These are phyloP conservation scores for Leucophenga varia DNA, from an alignment of 1,140 invertebrate genomes.

Conservation along the genomic window DNA sequence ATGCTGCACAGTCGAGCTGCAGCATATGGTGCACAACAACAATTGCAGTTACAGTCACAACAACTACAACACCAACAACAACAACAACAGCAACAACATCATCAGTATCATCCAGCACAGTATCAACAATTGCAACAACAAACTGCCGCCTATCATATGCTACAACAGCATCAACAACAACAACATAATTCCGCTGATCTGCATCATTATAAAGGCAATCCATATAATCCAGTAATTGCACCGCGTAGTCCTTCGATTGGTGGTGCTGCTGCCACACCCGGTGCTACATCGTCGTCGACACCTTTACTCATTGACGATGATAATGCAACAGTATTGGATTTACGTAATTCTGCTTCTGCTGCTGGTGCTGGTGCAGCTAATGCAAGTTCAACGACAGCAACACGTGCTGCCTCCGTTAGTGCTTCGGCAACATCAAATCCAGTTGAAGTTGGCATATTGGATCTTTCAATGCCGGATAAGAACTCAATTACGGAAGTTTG, in stretches of 20 bases:
- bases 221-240: constrained; percentile 28
- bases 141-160: constrained; percentile 41
- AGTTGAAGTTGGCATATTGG: constrained; percentile 71
- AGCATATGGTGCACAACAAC: not conserved
- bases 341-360: constrained; percentile 35
- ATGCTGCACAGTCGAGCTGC: not conserved
- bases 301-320: constrained; percentile 42
- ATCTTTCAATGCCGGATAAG: constrained; percentile 88
- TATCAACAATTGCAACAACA: constrained; percentile 42
- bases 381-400: constrained; percentile 17
- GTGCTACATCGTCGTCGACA: constrained; percentile 6
- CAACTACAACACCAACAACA: constrained; percentile 3
- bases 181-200: constrained; percentile 12
- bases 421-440: constrained; percentile 11
- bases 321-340: constrained; percentile 39
- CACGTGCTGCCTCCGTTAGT: constrained; percentile 1
- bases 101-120: constrained; percentile 34
- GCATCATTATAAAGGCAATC: constrained; percentile 39
- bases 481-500: constrained; percentile 86
- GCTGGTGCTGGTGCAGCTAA: constrained; percentile 3
- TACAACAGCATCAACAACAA: constrained; percentile 19
- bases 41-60: not conserved
- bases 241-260: constrained; percentile 4
- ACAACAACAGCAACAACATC: constrained; percentile 12
- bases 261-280: constrained; percentile 3